A percentile compares a stretch with the other conserved stretches of the same genome.
Conservation (phyloP, 2,888 invertebrate species). For the Danaus chrysippus region DNA sequence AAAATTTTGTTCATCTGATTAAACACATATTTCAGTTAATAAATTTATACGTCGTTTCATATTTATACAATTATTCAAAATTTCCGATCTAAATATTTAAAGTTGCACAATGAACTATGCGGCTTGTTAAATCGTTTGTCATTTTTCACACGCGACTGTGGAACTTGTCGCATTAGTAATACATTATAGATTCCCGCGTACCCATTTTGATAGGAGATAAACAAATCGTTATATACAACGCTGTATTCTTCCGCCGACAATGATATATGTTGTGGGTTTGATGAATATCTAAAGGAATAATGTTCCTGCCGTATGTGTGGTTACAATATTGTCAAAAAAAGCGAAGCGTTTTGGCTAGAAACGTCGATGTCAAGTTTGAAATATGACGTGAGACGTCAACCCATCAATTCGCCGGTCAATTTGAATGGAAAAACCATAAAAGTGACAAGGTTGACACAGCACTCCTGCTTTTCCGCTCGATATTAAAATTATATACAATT, state of each 20-base stretch:
- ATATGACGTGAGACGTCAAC: constrained; percentile 49
- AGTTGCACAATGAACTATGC: constrained; percentile 13
- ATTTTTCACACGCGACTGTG: constrained; percentile 29
- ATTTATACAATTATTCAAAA: neutral
- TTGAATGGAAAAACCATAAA: constrained; percentile 62
- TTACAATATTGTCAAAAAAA: constrained; percentile 11
- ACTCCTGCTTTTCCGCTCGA: constrained; percentile 1
- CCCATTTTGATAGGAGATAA: constrained; percentile 25
- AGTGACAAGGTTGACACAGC: constrained; percentile 51
- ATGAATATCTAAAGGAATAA: constrained; percentile 19
- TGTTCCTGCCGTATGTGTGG: constrained; percentile 3
- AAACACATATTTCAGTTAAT: no score
- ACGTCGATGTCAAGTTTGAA: constrained; percentile 39
- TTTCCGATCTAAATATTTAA: constrained; percentile 16
- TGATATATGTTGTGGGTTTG: constrained; percentile 17
- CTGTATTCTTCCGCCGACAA: constrained; percentile 22
- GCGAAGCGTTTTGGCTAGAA: constrained; percentile 17
- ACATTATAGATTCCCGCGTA: constrained; percentile 30
- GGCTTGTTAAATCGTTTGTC: constrained; percentile 29
- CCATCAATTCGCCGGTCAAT: constrained; percentile 49
- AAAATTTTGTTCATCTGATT: no score
- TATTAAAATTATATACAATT: neutral
- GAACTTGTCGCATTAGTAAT: constrained; percentile 29
- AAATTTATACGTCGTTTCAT: no score
- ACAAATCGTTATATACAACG: constrained; percentile 29